These are phyloP conservation scores for Nephila pilipes DNA, from an alignment of 1,140 invertebrate genomes.

Conservation along the genomic window DNA sequence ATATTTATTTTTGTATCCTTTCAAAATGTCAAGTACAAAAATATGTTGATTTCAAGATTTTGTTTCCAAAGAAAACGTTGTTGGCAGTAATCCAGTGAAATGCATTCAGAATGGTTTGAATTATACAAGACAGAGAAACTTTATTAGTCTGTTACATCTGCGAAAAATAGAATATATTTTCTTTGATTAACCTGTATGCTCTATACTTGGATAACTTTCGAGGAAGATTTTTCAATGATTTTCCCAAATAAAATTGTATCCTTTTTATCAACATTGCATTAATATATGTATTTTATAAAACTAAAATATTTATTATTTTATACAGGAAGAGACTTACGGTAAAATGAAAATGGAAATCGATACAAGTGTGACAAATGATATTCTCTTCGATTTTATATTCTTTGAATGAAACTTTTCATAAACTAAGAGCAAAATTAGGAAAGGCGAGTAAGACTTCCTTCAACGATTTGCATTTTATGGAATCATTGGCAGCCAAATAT, in stretches of 20 bases:
- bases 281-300: not conserved
- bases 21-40: too few species aligned
- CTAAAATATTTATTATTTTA: not conserved
- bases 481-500: not conserved
- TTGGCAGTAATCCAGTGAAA: too few species aligned
- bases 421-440: not conserved
- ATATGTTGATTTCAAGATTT: too few species aligned
- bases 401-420: constrained; percentile 1
- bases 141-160: not conserved
- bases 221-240: not conserved
- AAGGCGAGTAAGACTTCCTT: not conserved
- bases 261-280: not conserved
- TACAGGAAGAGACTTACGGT: not conserved
- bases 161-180: not conserved
- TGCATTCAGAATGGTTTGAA: too few species aligned
- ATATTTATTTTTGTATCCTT: too few species aligned
- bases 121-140: too few species aligned
- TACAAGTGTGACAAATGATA: constrained; percentile 47
- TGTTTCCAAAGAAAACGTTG: too few species aligned
- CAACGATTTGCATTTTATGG: not conserved
- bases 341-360: constrained; percentile 38
- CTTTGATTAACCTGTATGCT: too few species aligned
- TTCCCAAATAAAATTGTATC: not conserved
- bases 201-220: too few species aligned
- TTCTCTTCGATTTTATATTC: constrained; percentile 35